These are phyloP conservation scores for Diplolepis rosae DNA, from an alignment of 2,888 invertebrate genomes.

Conservation along the genomic window DNA sequence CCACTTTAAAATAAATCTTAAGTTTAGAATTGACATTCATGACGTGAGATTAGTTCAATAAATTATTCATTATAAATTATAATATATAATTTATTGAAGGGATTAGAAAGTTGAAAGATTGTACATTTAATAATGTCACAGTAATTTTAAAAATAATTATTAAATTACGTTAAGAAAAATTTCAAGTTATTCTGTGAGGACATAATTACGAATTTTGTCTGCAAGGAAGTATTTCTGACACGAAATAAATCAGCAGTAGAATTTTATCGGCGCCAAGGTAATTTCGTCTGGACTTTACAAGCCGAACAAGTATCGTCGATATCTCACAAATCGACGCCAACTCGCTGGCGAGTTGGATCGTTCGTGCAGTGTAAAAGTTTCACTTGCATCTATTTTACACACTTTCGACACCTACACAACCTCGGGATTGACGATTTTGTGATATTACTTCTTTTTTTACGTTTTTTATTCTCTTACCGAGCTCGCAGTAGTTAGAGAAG, in stretches of 20 bases:
- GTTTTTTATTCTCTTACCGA: slow-evolving; percentile 41
- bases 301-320: slow-evolving; percentile 17
- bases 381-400: background rate
- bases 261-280: slow-evolving; percentile 23
- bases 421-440: slow-evolving; percentile 47
- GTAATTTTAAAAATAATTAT: too few relatives aligned
- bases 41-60: too few relatives aligned
- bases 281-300: slow-evolving; percentile 24
- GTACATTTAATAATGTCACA: too few relatives aligned
- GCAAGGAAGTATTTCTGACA: background rate
- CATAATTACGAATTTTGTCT: too few relatives aligned
- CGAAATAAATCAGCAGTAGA: background rate
- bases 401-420: slow-evolving; percentile 36
- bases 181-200: too few relatives aligned
- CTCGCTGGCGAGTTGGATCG: background rate
- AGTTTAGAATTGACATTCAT: too few relatives aligned
- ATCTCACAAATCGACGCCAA: slow-evolving; percentile 21
- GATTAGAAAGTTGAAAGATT: too few relatives aligned
- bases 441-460: slow-evolving; percentile 36
- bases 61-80: too few relatives aligned
- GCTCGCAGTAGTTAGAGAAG: slow-evolving; percentile 40
- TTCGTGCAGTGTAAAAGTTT: slow-evolving; percentile 25
- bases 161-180: too few relatives aligned
- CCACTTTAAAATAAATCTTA: too few relatives aligned
- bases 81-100: too few relatives aligned